phyloP scores from a whole-genome alignment of 2,888 invertebrate genomes.

The Cryptophagus acutangulus region DNA sequence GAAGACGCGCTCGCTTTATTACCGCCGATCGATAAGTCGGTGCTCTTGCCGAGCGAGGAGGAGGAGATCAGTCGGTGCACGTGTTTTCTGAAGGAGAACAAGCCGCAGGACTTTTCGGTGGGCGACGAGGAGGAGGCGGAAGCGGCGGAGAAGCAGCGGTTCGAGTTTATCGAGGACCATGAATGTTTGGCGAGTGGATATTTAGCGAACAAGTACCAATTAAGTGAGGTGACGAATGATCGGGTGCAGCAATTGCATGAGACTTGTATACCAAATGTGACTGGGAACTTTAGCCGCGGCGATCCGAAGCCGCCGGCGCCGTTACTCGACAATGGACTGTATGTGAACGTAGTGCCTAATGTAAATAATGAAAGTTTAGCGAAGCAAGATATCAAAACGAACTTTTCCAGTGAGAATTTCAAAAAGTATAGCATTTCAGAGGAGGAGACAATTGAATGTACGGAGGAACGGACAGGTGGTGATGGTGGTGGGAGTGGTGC shows the following conservation, averaged over 20 bases:
- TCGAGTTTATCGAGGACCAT: conserved; percentile 53
- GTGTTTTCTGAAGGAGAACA: conserved; percentile 38
- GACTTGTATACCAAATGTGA: conserved; percentile 40
- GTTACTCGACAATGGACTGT: conserved; percentile 33
- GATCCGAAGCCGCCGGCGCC: conserved; percentile 22
- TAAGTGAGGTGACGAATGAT: conserved; percentile 50
- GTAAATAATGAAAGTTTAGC: conserved; percentile 41
- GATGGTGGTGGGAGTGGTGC: conserved; percentile 23
- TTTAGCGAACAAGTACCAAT: conserved; percentile 50
- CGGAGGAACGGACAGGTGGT: conserved; percentile 28
- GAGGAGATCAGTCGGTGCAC: conserved; percentile 34
- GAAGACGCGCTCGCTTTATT: conserved; percentile 61
- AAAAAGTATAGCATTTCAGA: conserved; percentile 47
- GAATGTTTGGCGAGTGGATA: conserved; percentile 52
- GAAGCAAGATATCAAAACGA: conserved; percentile 32
- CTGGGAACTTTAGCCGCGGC: conserved; percentile 39
- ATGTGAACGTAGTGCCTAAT: conserved; percentile 48
- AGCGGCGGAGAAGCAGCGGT: conserved; percentile 27
- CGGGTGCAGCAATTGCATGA: conserved; percentile 48
- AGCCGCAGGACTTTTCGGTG: conserved; percentile 37
- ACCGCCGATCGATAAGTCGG: conserved; percentile 57
- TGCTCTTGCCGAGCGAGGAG: conserved; percentile 30
- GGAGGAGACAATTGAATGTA: too few species aligned
- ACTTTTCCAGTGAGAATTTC: conserved; percentile 43
- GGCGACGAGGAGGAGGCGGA: conserved; percentile 33